phyloP scores from a whole-genome alignment of 2,113 vertebrate genomes.

The Notiomystis cincta region DNA sequence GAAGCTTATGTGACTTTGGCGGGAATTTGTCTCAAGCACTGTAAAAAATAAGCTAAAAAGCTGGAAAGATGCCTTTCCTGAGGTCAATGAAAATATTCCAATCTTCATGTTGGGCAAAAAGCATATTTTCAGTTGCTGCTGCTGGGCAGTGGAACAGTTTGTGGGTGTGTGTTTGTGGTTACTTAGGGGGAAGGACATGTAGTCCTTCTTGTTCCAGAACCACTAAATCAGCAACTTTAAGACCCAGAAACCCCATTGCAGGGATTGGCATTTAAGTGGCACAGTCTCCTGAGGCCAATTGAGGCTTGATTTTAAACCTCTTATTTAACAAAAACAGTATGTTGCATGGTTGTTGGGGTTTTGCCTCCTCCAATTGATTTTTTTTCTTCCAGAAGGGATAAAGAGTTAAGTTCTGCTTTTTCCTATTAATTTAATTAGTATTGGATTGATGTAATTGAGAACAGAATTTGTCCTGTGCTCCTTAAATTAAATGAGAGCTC shows the following conservation, averaged over 20 bases:
- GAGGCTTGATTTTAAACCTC: background rate
- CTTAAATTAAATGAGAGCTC: constrained; percentile 29
- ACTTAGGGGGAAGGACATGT: background rate
- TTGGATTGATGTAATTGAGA: constrained; percentile 31
- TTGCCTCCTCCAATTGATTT: background rate
- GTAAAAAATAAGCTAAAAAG: background rate
- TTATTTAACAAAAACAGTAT: background rate
- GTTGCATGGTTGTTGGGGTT: background rate
- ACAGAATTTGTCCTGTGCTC: background rate
- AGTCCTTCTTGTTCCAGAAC: background rate
- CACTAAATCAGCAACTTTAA: background rate
- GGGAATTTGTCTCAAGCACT: background rate
- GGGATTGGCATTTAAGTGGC: background rate
- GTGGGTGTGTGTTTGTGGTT: background rate
- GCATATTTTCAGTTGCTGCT: background rate
- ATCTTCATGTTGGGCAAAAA: background rate
- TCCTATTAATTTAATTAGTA: constrained; percentile 46
- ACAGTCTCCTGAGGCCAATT: background rate
- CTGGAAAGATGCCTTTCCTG: background rate
- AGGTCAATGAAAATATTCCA: background rate
- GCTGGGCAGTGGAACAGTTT: background rate
- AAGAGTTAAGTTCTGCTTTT: background rate
- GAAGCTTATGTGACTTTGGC: background rate
- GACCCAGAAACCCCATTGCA: background rate
- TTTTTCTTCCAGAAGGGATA: background rate